Evolutionary conservation across 2,888 invertebrate species (phyloP), one percentile per base, ranked within the genome.

Genomic region (Ommatoiulus sabulosus): DNA sequence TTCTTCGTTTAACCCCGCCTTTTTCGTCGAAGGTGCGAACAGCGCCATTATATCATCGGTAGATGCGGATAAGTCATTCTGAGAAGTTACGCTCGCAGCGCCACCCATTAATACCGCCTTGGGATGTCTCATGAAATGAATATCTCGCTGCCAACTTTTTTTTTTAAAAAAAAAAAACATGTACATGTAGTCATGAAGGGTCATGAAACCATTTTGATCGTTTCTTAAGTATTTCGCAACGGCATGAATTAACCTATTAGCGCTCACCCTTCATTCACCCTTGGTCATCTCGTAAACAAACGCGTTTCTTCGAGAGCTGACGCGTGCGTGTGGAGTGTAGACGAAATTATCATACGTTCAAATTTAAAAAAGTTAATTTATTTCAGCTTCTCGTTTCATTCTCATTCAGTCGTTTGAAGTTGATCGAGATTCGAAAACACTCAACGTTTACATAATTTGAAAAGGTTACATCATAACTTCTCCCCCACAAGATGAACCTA

Each of bases 221-320:
- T 63, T 63, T 63, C 63, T 63, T 3, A n/a, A 63, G 20, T 72
- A 24, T 72, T 72, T 72, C 72, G 72, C 24, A 20, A 72, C 72
- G 7, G 24, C 72, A 72, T 72, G 8, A 72, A 20, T 72, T 24
- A 20, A 17, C 72, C 72, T 20, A 72, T 72, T 72, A 72, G 10
- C 24, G 24, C 6, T 72, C 72, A 72, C 10, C 72, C 72, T 72
- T 72, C 72, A 72, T 72, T 72, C 72, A 72, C 24, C 72, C 72
- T 72, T 72, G 24, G 72, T 72, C 72, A 72, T 72, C 20, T 72
- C 24, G 20, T 72, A 72, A 72, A 72, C 72, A 72, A 72, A 72
- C 24, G 72, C 24, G 20, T 72, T 24, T 20, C 72, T 72, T 20
- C 24, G 24, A n/a, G 5, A 72, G 24, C 10, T 24, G 6, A 24